phyloP scores from a whole-genome alignment of 2,888 invertebrate genomes.

The Yponomeuta malinellus region DNA sequence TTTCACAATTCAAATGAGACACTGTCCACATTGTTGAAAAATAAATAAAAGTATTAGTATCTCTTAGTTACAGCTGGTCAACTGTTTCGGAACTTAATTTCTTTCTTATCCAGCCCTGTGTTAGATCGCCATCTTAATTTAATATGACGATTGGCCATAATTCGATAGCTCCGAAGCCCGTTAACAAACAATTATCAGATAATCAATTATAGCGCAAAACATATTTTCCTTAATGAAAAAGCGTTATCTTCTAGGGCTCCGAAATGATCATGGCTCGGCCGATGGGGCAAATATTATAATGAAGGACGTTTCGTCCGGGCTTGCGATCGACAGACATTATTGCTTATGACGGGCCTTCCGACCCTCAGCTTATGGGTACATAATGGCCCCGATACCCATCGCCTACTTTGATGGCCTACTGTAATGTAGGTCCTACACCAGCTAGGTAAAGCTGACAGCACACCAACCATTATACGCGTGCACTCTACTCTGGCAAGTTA shows the following conservation, averaged over 20 bases:
- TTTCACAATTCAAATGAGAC: slow-evolving; percentile 1
- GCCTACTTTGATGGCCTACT: neutral
- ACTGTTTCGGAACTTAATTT: neutral
- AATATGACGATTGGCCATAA: no score
- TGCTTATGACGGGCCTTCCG: slow-evolving; percentile 9
- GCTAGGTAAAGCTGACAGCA: no score
- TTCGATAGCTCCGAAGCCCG: no score
- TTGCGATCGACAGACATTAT: slow-evolving; percentile 3
- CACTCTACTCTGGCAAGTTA: no score
- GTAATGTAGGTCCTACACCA: no score
- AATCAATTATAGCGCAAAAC: neutral
- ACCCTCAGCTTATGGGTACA: neutral
- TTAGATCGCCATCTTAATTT: neutral
- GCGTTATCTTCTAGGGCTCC: neutral
- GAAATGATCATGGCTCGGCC: neutral
- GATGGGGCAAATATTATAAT: neutral
- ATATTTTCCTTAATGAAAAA: neutral
- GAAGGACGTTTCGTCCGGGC: neutral
- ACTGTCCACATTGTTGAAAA: neutral
- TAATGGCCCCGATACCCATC: slow-evolving; percentile 14
- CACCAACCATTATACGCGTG: no score
- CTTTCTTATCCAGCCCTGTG: neutral
- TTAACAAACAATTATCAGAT: neutral
- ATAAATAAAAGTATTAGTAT: neutral
- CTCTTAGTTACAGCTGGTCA: neutral